Base-by-base conservation (phyloP, 2,797 vertebrate species). In the Pelochelys cantorii region DNA sequence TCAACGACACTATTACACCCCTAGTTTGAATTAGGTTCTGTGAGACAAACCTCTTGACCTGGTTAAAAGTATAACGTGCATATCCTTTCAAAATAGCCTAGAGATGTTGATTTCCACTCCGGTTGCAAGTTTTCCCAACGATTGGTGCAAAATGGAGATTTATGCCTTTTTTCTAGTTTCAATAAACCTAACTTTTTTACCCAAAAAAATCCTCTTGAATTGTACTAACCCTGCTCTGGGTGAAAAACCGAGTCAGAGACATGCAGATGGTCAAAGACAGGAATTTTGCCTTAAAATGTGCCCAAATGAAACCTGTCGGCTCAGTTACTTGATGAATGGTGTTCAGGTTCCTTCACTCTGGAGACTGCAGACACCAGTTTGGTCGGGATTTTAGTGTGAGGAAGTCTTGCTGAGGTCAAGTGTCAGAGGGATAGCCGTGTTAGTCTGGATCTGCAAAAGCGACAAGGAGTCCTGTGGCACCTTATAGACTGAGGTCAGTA, bases 321-420 rank as follows among this genome's bases (percentile, higher is more conserved):
- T 37, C 62, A 87, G 22, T 74, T 31, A 53, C 18, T 8, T 18
- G n/a, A 5, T 17, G 55, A 82, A 62, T 91, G 86, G 92, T 65
- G 86, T 0, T 0, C n/a, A 91, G 87, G 86, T 27, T 48, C 20
- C 10, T 2, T 1, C 14, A 83, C 27, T 65, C 42, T 78, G 52
- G 81, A 80, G 84, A 53, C 18, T 55, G 71, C 0, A 0, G 55
- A 54, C n/a, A 1, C 3, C 3, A 2, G 0, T 3, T 80, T 0
- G 13, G n/a, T 68, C 53, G 53, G 79, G 71, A 83, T 92, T 74
- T 86, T 77, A 60, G 65, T 34, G 23, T 79, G 90, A 85, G 54
- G 1, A 3, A 48, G 37, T 53, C 62, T 91, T 94, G 53, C 59
- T 74, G 68, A 88, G 79, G 89, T 91, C 84, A 87, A 84, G 42